Evolutionary conservation across 2,113 vertebrate genomes (phyloP).

Genomic region (Caretta caretta): DNA sequence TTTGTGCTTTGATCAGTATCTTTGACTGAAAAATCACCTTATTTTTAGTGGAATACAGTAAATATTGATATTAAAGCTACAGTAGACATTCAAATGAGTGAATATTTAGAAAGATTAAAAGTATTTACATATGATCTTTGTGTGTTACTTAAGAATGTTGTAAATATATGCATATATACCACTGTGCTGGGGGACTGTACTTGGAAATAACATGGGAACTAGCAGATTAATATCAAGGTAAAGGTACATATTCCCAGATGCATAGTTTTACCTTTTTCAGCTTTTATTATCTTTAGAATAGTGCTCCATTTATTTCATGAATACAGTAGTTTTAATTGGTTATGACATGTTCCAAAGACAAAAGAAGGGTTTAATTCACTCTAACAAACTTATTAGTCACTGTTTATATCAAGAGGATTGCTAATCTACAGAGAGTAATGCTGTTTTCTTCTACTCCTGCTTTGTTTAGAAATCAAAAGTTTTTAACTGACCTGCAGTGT

Average conservation of each 20-base stretch:
- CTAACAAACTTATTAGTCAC: slow-evolving; percentile 96
- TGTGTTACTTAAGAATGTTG: slow-evolving; percentile 79
- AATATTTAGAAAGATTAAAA: slow-evolving; percentile 88
- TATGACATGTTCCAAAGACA: slow-evolving; percentile 93
- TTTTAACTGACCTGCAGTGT: slow-evolving; percentile 77
- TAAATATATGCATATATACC: slow-evolving; percentile 91
- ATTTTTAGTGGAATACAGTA: slow-evolving; percentile 60
- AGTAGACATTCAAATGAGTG: slow-evolving; percentile 80
- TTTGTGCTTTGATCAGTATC: slow-evolving; percentile 61
- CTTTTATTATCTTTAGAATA: slow-evolving; percentile 88
- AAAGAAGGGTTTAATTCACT: slow-evolving; percentile 96
- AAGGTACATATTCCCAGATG: slow-evolving; percentile 90
- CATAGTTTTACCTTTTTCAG: slow-evolving; percentile 87
- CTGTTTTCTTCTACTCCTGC: slow-evolving; percentile 77
- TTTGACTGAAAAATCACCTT: slow-evolving; percentile 65
- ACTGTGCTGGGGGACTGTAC: slow-evolving; percentile 81
- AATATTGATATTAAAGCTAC: slow-evolving; percentile 74
- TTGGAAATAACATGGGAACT: slow-evolving; percentile 87
- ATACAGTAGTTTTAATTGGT: slow-evolving; percentile 91
- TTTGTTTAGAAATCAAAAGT: slow-evolving; percentile 85
- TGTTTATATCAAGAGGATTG: slow-evolving; percentile 85
- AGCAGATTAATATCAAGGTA: slow-evolving; percentile 91
- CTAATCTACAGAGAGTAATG: slow-evolving; percentile 81
- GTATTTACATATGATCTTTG: slow-evolving; percentile 80
- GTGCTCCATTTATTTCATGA: slow-evolving; percentile 87